A percentile compares a stretch with the other conserved stretches of the same genome.
Conservation (phyloP, 2,113 vertebrate species). For the Craseonycteris thonglongyai region DNA sequence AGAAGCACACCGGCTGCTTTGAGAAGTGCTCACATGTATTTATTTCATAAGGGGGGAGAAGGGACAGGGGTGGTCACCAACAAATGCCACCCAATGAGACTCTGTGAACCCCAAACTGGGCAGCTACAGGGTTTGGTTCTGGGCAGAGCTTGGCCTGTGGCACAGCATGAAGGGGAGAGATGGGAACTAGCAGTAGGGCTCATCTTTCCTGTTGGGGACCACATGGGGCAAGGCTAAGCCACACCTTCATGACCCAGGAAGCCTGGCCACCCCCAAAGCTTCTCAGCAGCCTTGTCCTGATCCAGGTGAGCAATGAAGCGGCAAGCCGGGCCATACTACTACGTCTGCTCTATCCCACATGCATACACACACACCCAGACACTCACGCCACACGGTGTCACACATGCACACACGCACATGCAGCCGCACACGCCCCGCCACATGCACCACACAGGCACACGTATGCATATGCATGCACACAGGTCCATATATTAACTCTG, state of each 20-base stretch:
- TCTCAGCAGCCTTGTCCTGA: constrained; percentile 58
- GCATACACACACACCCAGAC: constrained; percentile 48
- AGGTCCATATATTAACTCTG: constrained; percentile 78
- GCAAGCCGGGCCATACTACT: constrained; percentile 24
- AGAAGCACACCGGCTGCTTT: neutral
- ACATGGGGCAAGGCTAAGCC: neutral
- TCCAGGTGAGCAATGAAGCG: constrained; percentile 42
- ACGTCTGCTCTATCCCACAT: constrained; percentile 56
- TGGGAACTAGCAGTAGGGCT: constrained; percentile 27
- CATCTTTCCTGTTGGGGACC: constrained; percentile 37
- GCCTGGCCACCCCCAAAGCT: constrained; percentile 22
- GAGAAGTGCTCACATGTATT: constrained; percentile 72
- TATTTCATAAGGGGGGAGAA: constrained; percentile 69
- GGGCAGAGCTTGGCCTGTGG: constrained; percentile 36
- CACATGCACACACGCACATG: neutral
- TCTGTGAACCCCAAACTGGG: constrained; percentile 59
- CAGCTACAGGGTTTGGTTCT: constrained; percentile 62
- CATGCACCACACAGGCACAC: constrained; percentile 35
- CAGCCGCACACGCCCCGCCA: neutral
- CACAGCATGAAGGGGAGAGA: neutral
- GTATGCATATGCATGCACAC: neutral
- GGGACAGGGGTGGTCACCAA: constrained; percentile 31
- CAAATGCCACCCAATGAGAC: constrained; percentile 68
- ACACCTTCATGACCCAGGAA: constrained; percentile 50
- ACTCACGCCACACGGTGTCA: constrained; percentile 15